A percentile compares a stretch with the other conserved stretches of the same genome.
Evolutionary conservation across 1,140 invertebrate genomes (phyloP).

Genomic region (Sycophila sp.): DNA sequence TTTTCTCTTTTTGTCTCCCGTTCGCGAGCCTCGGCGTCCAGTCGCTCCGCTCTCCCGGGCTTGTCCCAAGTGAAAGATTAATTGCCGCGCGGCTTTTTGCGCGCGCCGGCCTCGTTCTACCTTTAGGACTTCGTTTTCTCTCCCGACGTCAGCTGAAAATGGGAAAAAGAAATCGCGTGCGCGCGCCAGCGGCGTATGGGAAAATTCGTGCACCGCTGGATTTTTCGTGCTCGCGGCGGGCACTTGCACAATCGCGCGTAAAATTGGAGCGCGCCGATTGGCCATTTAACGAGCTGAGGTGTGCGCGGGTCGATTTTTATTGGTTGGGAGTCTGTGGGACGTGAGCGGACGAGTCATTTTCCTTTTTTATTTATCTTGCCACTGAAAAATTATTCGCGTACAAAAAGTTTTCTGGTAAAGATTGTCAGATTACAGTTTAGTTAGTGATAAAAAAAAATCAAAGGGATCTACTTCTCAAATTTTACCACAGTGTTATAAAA

Average conservation of each 20-base stretch:
- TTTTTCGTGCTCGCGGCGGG: not conserved
- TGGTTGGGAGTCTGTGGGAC: not conserved
- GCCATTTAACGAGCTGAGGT: not conserved
- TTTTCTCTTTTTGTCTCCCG: not conserved
- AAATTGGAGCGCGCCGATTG: not conserved
- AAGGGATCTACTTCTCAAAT: too few species aligned
- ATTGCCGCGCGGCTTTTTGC: constrained; percentile 21
- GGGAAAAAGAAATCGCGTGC: constrained; percentile 31
- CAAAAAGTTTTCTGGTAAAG: too few species aligned
- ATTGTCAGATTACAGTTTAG: too few species aligned
- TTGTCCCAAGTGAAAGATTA: constrained; percentile 29
- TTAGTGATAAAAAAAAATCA: too few species aligned
- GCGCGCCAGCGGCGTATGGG: not conserved
- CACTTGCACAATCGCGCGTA: not conserved
- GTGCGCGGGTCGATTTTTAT: not conserved
- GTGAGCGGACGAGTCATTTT: not conserved
- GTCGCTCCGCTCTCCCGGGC: not conserved
- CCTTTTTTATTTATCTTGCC: not conserved
- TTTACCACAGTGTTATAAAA: too few species aligned
- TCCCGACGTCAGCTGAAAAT: constrained; percentile 11
- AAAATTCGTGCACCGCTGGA: constrained; percentile 16
- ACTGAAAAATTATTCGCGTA: too few species aligned
- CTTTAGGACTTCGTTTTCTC: constrained; percentile 24
- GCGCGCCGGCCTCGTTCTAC: constrained; percentile 2
- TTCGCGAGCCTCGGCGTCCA: not conserved